Percentiles rank a stretch among this genome's conserved stretches.
phyloP scores from a whole-genome alignment of 2,888 invertebrate species.

The Agonopterix heracliana region DNA sequence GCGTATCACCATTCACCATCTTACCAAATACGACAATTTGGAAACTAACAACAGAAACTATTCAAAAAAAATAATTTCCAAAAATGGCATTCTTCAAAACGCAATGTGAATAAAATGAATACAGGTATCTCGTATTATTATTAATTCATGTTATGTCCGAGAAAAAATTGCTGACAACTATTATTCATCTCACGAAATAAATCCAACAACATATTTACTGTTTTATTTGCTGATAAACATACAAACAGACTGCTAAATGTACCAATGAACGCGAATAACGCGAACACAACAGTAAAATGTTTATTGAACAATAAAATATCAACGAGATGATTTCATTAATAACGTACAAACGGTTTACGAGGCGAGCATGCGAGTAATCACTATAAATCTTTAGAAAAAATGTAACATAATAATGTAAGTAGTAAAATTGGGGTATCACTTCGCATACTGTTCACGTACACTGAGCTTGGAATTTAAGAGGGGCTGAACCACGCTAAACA shows the following conservation, averaged over 20 bases:
- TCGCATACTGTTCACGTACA: neutral
- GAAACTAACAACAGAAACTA: too few species aligned
- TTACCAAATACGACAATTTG: too few species aligned
- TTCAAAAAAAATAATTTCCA: too few species aligned
- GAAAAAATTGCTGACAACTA: too few species aligned
- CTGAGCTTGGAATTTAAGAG: neutral
- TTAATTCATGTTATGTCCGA: too few species aligned
- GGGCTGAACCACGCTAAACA: neutral
- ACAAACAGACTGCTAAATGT: constrained; percentile 15
- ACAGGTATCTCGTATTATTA: too few species aligned
- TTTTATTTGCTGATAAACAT: constrained; percentile 12
- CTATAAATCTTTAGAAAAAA: constrained; percentile 23
- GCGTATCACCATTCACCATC: too few species aligned
- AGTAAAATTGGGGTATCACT: constrained; percentile 4
- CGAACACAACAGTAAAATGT: constrained; percentile 42
- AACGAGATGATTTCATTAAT: constrained; percentile 42
- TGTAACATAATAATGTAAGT: constrained; percentile 10
- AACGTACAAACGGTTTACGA: constrained; percentile 37
- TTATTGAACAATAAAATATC: constrained; percentile 52
- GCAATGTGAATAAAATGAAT: too few species aligned
- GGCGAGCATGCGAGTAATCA: constrained; percentile 19
- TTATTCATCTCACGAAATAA: neutral
- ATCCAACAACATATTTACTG: constrained; percentile 1
- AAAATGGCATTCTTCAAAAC: too few species aligned
- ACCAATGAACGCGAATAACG: constrained; percentile 20